Evolutionary conservation across 2,888 invertebrate genomes (phyloP).

Genomic region (Tanypteryx hageni): DNA sequence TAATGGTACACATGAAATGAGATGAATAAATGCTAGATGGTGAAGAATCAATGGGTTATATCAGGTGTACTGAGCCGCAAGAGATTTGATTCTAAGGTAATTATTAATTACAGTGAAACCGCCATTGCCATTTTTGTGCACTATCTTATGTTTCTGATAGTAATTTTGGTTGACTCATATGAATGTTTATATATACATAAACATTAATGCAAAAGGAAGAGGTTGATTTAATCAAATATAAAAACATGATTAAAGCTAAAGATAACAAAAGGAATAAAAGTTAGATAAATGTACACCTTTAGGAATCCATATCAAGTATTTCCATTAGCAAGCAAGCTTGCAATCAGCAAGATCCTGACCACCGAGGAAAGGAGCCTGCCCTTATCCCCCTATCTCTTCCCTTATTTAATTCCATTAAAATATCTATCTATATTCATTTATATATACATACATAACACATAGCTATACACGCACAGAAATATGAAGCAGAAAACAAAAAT

Average conservation of each 20-base stretch:
- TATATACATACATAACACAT: slow-evolving; percentile 55
- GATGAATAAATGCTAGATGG: too few species aligned
- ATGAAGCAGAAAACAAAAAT: slow-evolving; percentile 45
- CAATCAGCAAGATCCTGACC: background rate
- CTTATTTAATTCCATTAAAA: slow-evolving; percentile 12
- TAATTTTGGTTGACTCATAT: background rate
- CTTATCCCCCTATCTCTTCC: slow-evolving; percentile 46
- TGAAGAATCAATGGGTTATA: too few species aligned
- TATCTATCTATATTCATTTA: slow-evolving; percentile 52
- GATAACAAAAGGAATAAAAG: slow-evolving; percentile 15
- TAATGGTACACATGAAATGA: too few species aligned
- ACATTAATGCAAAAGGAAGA: background rate
- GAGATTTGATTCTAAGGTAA: background rate
- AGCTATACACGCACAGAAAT: slow-evolving; percentile 53
- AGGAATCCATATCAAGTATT: background rate
- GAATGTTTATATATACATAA: too few species aligned
- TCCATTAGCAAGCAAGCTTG: slow-evolving; percentile 33
- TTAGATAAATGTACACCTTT: background rate
- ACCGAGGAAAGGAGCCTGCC: slow-evolving; percentile 57
- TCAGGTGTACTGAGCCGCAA: too few species aligned
- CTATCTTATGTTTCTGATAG: background rate
- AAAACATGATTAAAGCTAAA: background rate
- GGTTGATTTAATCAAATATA: background rate
- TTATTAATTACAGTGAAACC: background rate
- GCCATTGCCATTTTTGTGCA: background rate